phyloP scores from a whole-genome alignment of 2,113 vertebrate genomes.

The Hemiprocne comata region DNA sequence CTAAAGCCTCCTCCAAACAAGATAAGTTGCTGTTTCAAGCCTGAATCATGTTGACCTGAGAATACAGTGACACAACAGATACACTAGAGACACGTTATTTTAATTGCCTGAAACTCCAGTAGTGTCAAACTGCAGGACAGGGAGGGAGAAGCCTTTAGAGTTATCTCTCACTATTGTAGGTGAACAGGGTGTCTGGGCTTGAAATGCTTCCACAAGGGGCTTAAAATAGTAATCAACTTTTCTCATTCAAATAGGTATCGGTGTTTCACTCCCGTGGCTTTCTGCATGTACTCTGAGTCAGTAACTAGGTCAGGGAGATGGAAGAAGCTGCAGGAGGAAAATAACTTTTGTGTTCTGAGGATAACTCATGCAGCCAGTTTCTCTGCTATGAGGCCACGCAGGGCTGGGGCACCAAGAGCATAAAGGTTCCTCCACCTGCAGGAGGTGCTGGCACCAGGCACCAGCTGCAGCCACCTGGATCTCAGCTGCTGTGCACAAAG shows the following conservation, averaged over 20 bases:
- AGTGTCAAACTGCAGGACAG: background rate
- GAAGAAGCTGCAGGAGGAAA: background rate
- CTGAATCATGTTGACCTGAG: background rate
- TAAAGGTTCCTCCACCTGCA: no score
- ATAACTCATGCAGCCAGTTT: background rate
- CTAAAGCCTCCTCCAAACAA: background rate
- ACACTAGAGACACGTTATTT: background rate
- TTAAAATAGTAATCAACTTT: conserved; percentile 51
- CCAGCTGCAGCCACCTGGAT: rapidly evolving
- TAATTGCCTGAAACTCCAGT: background rate
- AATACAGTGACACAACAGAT: background rate
- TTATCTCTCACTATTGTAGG: background rate
- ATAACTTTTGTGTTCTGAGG: background rate
- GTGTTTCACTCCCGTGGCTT: conserved; percentile 4
- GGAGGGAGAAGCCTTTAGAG: background rate
- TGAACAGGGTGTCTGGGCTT: background rate
- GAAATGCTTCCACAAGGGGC: conserved; percentile 2
- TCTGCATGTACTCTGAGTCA: background rate
- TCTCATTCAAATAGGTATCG: conserved; percentile 1
- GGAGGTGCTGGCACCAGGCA: background rate
- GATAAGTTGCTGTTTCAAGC: background rate
- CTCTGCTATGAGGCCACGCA: rapidly evolving
- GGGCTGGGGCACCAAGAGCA: rapidly evolving
- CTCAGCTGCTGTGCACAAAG: background rate
- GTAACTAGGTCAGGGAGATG: conserved; percentile 30